A percentile compares a stretch with the other conserved stretches of the same genome.
phyloP scores from a whole-genome alignment of 1,140 invertebrate genomes.

The Bombus huntii region DNA sequence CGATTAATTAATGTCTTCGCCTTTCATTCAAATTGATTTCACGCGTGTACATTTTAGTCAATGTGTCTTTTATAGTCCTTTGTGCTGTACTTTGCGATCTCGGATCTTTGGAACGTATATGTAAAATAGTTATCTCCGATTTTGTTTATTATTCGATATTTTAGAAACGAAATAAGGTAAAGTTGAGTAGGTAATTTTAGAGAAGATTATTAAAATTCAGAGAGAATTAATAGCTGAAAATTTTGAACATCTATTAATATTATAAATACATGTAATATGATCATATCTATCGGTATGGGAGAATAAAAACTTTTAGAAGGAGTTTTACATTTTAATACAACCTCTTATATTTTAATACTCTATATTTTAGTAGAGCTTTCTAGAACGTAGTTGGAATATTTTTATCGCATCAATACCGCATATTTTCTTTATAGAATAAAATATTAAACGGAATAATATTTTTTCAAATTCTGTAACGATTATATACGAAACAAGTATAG shows the following conservation, averaged over 20 bases:
- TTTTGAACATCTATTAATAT: not conserved
- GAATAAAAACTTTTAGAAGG: not conserved
- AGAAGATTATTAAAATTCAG: not conserved
- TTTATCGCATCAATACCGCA: too few relatives aligned
- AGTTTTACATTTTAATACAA: not conserved
- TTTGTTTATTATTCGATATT: not conserved
- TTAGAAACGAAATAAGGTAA: not conserved
- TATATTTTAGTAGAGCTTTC: too few relatives aligned
- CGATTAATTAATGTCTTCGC: slow-evolving; percentile 35
- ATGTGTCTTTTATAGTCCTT: not conserved
- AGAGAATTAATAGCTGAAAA: not conserved
- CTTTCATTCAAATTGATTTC: slow-evolving; percentile 29
- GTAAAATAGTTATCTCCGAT: not conserved
- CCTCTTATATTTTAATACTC: too few relatives aligned
- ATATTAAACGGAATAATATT: too few relatives aligned
- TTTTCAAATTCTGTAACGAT: too few relatives aligned
- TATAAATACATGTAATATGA: not conserved
- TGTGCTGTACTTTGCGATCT: not conserved
- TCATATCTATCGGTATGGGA: not conserved
- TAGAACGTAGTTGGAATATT: too few relatives aligned
- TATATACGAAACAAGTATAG: too few relatives aligned
- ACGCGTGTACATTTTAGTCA: not conserved
- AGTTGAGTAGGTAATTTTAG: not conserved
- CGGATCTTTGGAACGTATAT: not conserved
- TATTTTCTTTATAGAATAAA: too few relatives aligned